These are phyloP conservation scores for Scomberomorus guttatus DNA, from an alignment of 2,797 vertebrate species.

Conservation along the genomic window DNA sequence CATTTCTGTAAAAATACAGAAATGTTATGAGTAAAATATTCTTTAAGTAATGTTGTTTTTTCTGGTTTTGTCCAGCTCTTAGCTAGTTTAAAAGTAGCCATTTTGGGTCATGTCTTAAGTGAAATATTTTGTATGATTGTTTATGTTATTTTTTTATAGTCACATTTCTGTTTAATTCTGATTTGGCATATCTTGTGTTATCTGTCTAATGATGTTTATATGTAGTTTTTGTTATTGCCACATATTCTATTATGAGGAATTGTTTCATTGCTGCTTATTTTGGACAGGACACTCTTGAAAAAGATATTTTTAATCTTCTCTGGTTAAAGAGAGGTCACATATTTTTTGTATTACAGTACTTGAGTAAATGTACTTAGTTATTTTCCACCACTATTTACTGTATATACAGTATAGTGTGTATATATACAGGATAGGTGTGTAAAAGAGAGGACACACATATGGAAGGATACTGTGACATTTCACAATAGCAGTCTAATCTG, in stretches of 20 bases:
- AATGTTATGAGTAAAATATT: constrained; percentile 1
- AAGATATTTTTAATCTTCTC: not conserved
- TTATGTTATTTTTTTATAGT: too few relatives aligned
- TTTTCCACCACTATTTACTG: too few relatives aligned
- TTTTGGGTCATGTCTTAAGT: too few relatives aligned
- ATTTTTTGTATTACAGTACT: not conserved
- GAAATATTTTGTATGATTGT: too few relatives aligned
- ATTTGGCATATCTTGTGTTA: too few relatives aligned
- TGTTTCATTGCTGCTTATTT: not conserved
- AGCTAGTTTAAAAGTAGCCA: too few relatives aligned
- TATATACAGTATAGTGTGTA: not conserved
- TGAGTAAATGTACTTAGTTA: too few relatives aligned
- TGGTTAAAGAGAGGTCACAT: not conserved
- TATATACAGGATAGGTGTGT: not conserved
- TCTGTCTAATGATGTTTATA: too few relatives aligned
- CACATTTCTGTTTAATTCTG: too few relatives aligned
- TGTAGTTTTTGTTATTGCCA: too few relatives aligned
- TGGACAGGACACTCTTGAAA: not conserved
- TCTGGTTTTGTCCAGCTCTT: too few relatives aligned
- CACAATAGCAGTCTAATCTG: constrained; percentile 73
- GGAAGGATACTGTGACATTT: constrained; percentile 64
- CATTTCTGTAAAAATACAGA: not conserved
- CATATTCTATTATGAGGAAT: too few relatives aligned
- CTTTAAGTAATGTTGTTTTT: not conserved
- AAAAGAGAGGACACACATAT: constrained; percentile 32